These are phyloP conservation scores for Erythrolamprus reginae DNA, from an alignment of 2,113 vertebrate genomes.

Conservation along the genomic window DNA sequence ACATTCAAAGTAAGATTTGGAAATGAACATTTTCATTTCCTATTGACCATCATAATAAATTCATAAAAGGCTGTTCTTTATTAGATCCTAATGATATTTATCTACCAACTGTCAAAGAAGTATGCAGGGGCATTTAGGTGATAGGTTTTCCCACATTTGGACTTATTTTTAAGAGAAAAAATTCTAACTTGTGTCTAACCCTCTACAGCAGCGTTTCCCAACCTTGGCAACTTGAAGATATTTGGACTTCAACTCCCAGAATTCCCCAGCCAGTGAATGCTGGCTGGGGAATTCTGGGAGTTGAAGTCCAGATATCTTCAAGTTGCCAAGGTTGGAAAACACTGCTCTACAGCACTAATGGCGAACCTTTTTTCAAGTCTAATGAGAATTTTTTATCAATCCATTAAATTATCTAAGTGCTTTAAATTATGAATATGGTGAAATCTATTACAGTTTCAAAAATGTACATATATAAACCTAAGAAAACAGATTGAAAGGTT, in stretches of 20 bases:
- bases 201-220: too few relatives aligned
- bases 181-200: background rate
- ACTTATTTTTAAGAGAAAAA: background rate
- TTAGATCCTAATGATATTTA: background rate
- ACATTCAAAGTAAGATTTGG: background rate
- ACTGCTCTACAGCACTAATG: too few relatives aligned
- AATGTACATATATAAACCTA: background rate
- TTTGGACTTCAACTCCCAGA: too few relatives aligned
- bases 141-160: background rate
- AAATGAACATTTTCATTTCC: background rate
- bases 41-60: background rate
- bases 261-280: too few relatives aligned
- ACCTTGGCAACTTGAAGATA: too few relatives aligned
- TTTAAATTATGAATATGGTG: conserved; percentile 42
- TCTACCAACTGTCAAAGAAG: background rate
- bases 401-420: conserved; percentile 39
- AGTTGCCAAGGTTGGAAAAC: too few relatives aligned
- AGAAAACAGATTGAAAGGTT: background rate
- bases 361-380: too few relatives aligned
- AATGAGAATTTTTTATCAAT: conserved; percentile 42
- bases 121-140: background rate
- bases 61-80: background rate
- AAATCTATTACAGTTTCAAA: conserved; percentile 4
- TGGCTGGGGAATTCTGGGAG: too few relatives aligned
- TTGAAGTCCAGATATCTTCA: too few relatives aligned